These are phyloP conservation scores for Troglohyphantes excavatus DNA, from an alignment of 2,888 invertebrate species.

Conservation along the genomic window DNA sequence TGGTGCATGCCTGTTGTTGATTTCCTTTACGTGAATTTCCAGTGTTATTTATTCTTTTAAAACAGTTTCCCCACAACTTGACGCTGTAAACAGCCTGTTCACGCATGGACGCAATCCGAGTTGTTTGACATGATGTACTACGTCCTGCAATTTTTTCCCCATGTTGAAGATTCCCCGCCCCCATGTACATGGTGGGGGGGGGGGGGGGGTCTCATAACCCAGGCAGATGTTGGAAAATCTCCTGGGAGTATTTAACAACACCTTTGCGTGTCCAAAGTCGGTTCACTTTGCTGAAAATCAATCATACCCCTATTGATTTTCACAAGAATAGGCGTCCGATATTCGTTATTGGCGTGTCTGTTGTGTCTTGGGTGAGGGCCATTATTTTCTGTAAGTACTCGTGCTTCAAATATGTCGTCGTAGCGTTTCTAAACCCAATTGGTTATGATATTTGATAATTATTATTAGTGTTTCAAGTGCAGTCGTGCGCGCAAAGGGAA, in stretches of 20 bases:
- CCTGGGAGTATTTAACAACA: no score
- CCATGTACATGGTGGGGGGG: not conserved
- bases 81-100: not conserved
- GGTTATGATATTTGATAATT: not conserved
- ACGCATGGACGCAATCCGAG: constrained; percentile 19
- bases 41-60: not conserved
- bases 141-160: not conserved
- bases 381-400: not conserved
- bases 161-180: not conserved
- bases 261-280: not conserved
- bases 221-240: no score
- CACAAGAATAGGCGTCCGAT: constrained; percentile 24
- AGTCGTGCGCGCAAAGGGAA: not conserved
- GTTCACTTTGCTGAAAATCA: constrained; percentile 2
- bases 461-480: not conserved
- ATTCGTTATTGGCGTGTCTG: constrained; percentile 41
- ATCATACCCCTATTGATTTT: constrained; percentile 50
- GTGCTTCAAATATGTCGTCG: not conserved
- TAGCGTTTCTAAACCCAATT: not conserved
- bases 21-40: no score
- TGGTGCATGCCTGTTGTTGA: no score
- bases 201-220: no score
- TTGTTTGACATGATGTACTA: constrained; percentile 13
- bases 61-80: not conserved
- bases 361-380: not conserved